Conservation (phyloP, 2,113 vertebrate genomes). For the Elephantulus edwardii region DNA sequence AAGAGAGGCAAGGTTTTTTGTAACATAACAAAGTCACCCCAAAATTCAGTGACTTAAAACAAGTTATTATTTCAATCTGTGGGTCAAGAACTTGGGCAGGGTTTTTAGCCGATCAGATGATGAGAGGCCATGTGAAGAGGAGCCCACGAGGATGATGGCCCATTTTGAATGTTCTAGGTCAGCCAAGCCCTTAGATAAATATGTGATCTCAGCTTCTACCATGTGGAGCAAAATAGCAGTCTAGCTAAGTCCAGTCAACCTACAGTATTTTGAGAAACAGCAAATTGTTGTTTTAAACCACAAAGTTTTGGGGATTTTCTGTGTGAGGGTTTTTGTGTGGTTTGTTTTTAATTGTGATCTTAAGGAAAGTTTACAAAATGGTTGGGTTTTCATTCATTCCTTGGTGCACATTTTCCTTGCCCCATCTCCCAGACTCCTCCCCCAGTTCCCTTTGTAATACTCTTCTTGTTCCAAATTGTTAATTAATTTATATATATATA, state of each 20-base stretch:
- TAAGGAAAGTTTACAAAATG: too few species aligned
- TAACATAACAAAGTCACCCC: background rate
- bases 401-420: too few species aligned
- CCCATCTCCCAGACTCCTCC: too few species aligned
- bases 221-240: background rate
- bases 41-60: conserved; percentile 26
- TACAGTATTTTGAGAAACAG: conserved; percentile 25
- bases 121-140: background rate
- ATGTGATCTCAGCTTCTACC: background rate
- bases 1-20: background rate
- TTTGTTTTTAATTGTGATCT: too few species aligned
- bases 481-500: too few species aligned
- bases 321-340: too few species aligned
- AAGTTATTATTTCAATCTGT: conserved; percentile 25
- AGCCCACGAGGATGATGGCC: background rate
- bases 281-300: conserved; percentile 26
- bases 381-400: too few species aligned
- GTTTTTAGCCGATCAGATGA: background rate
- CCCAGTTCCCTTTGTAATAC: too few species aligned
- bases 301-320: conserved; percentile 10
- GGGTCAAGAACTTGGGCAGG: background rate
- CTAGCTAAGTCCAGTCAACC: background rate
- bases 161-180: background rate
- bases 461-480: too few species aligned
- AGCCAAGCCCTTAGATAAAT: background rate